Conservation (phyloP, 1,140 invertebrate species). For the Drosophila kikkawai region DNA sequence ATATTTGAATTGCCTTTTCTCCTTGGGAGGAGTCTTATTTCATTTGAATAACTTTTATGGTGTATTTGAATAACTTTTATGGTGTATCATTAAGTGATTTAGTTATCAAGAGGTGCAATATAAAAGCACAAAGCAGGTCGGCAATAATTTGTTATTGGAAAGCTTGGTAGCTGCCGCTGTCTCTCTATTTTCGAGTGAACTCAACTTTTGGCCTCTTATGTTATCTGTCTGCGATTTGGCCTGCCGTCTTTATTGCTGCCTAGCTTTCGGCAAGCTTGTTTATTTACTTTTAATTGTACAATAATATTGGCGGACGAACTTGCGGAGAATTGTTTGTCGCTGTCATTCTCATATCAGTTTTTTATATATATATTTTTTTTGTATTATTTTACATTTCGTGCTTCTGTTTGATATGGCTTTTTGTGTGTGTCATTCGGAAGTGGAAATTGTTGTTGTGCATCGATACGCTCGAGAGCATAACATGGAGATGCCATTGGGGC, state of each 20-base stretch:
- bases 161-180: constrained; percentile 14
- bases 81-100: constrained; percentile 3
- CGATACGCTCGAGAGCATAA: constrained; percentile 69
- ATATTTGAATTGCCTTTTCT: constrained; percentile 6
- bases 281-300: constrained; percentile 62
- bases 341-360: constrained; percentile 47
- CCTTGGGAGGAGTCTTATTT: background rate
- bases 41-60: background rate
- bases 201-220: constrained; percentile 33
- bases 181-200: constrained; percentile 15
- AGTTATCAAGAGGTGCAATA: background rate
- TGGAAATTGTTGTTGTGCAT: constrained; percentile 70
- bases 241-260: constrained; percentile 45
- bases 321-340: constrained; percentile 41
- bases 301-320: constrained; percentile 66
- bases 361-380: background rate
- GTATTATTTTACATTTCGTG: constrained; percentile 12
- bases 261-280: constrained; percentile 48
- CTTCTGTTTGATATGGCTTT: constrained; percentile 32
- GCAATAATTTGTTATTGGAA: constrained; percentile 3
- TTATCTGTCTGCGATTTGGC: constrained; percentile 37
- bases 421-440: constrained; percentile 66
- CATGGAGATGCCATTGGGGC: constrained; percentile 32
- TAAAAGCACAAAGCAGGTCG: constrained; percentile 8
- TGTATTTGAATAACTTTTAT: background rate